Evolutionary conservation across 2,888 invertebrate genomes (phyloP).

Genomic region (Acanthosoma haemorrhoidale): DNA sequence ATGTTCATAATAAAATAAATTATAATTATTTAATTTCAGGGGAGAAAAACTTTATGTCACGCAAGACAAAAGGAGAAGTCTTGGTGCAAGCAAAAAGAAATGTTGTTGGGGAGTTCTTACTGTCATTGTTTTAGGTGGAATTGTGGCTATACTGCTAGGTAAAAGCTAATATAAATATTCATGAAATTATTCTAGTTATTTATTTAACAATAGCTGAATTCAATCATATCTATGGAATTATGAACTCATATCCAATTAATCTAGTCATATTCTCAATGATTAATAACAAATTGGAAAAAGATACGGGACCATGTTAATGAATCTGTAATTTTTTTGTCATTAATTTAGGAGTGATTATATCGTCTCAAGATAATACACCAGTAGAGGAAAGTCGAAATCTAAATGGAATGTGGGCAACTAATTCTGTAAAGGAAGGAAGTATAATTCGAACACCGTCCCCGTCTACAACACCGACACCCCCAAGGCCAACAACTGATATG

Average conservation of each 20-base stretch:
- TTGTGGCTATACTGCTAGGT: conserved; percentile 65
- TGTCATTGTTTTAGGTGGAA: conserved; percentile 58
- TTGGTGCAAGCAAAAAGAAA: conserved; percentile 41
- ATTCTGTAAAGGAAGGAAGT: conserved; percentile 31
- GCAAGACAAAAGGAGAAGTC: conserved; percentile 58
- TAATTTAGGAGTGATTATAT: conserved; percentile 59
- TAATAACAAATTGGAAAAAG: too few relatives aligned
- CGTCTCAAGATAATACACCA: conserved; percentile 58
- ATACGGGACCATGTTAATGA: background rate
- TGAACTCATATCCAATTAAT: background rate
- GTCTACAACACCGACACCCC: conserved; percentile 45
- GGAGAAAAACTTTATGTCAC: conserved; percentile 78
- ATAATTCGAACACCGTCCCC: conserved; percentile 44
- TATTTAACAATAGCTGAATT: background rate
- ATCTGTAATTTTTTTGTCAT: background rate
- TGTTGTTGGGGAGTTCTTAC: conserved; percentile 65
- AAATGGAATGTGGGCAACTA: conserved; percentile 46
- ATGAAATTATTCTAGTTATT: background rate
- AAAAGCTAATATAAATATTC: background rate
- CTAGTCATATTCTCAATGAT: background rate
- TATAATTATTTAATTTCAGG: conserved; percentile 54
- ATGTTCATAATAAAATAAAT: too few relatives aligned
- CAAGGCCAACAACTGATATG: conserved; percentile 50
- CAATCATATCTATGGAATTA: background rate
- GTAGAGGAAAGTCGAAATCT: conserved; percentile 55